These are phyloP conservation scores for Netelia fuscicornis DNA, from an alignment of 2,888 invertebrate species.

Conservation along the genomic window DNA sequence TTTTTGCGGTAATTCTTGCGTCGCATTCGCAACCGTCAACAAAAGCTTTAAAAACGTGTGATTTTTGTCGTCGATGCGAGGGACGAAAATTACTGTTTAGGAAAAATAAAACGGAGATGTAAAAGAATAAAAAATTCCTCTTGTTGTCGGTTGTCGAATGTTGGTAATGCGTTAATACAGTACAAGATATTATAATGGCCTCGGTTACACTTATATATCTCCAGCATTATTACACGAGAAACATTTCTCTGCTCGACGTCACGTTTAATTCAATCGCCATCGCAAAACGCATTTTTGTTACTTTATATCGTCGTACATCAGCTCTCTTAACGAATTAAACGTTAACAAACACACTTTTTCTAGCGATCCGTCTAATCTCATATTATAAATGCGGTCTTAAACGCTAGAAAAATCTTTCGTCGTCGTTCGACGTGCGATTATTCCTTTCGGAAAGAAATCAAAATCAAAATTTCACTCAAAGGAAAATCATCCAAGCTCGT, in stretches of 20 bases:
- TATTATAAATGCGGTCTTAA: slow-evolving; percentile 51
- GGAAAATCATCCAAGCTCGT: slow-evolving; percentile 27
- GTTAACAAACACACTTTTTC: slow-evolving; percentile 60
- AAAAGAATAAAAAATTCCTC: slow-evolving; percentile 17
- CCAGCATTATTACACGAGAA: slow-evolving; percentile 64
- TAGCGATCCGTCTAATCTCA: slow-evolving; percentile 39
- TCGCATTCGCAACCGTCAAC: slow-evolving; percentile 56
- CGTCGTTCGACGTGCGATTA: slow-evolving; percentile 50
- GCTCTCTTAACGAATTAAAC: slow-evolving; percentile 54
- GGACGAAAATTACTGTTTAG: background rate
- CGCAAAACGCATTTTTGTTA: slow-evolving; percentile 25
- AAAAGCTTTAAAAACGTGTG: slow-evolving; percentile 18
- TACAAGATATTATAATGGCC: slow-evolving; percentile 79
- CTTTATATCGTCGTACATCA: slow-evolving; percentile 27
- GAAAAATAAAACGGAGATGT: slow-evolving; percentile 6
- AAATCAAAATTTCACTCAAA: slow-evolving; percentile 14
- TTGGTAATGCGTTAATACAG: slow-evolving; percentile 72
- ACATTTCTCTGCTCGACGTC: slow-evolving; percentile 11
- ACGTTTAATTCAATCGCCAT: slow-evolving; percentile 38
- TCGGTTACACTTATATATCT: slow-evolving; percentile 74
- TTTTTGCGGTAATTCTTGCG: slow-evolving; percentile 2
- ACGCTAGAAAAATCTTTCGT: slow-evolving; percentile 54
- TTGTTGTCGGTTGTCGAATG: slow-evolving; percentile 53
- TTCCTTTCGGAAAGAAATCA: slow-evolving; percentile 22
- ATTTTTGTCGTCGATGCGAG: background rate